Evolutionary conservation across 2,113 vertebrate species (phyloP).

Genomic region (Saguinus imperator): DNA sequence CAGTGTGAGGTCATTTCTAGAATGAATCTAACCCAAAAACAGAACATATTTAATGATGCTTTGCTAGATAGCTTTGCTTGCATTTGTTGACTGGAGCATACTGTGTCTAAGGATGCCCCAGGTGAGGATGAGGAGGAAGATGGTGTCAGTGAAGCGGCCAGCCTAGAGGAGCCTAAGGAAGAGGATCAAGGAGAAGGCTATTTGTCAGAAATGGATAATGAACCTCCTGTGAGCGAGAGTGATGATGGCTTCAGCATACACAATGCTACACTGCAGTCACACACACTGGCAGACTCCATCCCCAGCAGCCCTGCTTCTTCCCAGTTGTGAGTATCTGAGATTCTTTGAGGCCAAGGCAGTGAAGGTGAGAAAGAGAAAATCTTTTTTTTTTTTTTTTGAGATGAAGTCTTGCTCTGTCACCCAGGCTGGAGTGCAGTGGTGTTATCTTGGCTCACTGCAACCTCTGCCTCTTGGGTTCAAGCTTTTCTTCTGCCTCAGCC

Average conservation of each 20-base stretch:
- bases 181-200: constrained; percentile 95
- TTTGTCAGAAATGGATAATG: constrained; percentile 95
- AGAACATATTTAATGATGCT: constrained; percentile 45
- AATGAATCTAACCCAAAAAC: constrained; percentile 60
- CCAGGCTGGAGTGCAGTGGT: too few species aligned
- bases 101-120: constrained; percentile 90
- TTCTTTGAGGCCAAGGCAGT: not conserved
- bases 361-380: constrained; percentile 8
- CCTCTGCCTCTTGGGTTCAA: too few species aligned
- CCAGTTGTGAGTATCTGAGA: constrained; percentile 92
- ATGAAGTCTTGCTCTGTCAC: too few species aligned
- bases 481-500: too few species aligned
- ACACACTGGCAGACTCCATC: constrained; percentile 94
- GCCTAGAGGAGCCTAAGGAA: constrained; percentile 94
- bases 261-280: constrained; percentile 94
- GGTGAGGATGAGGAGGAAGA: constrained; percentile 96
- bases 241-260: constrained; percentile 98
- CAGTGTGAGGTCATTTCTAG: constrained; percentile 65
- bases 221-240: constrained; percentile 96
- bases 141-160: constrained; percentile 94
- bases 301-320: constrained; percentile 99
- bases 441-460: too few species aligned
- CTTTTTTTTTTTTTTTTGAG: not conserved
- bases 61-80: constrained; percentile 60
- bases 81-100: constrained; percentile 61